These are phyloP conservation scores for Puffinus mauretanicus DNA, from an alignment of 2,113 vertebrate genomes.

Conservation along the genomic window DNA sequence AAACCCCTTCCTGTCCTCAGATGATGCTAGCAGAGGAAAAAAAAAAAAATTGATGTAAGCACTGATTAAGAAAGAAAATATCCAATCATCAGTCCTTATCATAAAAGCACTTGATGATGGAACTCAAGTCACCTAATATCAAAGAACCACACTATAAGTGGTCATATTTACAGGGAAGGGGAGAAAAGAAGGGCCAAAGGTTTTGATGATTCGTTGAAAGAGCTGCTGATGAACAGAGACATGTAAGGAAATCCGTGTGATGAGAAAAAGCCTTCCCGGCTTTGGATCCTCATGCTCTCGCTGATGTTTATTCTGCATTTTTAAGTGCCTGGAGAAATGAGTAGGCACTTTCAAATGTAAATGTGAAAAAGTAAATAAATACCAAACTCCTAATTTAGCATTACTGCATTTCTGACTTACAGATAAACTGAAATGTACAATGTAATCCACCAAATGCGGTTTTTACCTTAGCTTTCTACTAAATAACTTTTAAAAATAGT, in stretches of 20 bases:
- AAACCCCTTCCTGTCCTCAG: neutral
- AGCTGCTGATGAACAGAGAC: neutral
- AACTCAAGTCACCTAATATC: neutral
- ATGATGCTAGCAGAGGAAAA: neutral
- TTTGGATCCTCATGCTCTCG: neutral
- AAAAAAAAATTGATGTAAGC: neutral
- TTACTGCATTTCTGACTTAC: neutral
- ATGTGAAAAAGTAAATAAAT: conserved; percentile 58
- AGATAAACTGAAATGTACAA: neutral
- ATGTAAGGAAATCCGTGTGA: neutral
- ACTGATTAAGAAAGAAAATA: neutral
- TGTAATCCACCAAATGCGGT: neutral
- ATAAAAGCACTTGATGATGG: neutral
- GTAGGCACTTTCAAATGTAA: conserved; percentile 60
- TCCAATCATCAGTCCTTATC: neutral
- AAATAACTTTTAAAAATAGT: neutral
- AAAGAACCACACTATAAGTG: accelerated
- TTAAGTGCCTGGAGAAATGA: conserved; percentile 33
- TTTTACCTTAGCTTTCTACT: neutral
- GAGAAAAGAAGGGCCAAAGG: neutral
- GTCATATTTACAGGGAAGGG: neutral
- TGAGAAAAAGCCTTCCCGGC: neutral
- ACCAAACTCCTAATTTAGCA: conserved; percentile 14
- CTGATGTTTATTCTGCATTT: conserved; percentile 42
- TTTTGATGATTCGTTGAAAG: neutral